These are phyloP conservation scores for Antheraea mylitta DNA, from an alignment of 1,140 invertebrate genomes.

Conservation along the genomic window DNA sequence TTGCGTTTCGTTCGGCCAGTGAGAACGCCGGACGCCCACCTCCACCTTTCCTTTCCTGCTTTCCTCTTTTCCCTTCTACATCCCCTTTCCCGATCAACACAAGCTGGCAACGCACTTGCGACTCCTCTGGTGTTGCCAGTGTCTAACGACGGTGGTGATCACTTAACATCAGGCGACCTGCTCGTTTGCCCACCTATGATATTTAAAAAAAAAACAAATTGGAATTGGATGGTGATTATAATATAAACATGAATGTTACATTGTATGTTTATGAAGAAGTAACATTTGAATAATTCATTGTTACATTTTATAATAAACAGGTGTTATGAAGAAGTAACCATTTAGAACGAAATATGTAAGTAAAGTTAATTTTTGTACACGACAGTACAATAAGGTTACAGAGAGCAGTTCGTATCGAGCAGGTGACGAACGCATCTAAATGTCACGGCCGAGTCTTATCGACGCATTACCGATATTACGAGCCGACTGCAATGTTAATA, in stretches of 20 bases:
- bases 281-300: not conserved
- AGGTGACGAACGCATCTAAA: constrained; percentile 7
- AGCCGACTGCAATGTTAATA: constrained; percentile 3
- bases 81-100: too few relatives aligned
- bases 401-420: not conserved
- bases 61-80: too few relatives aligned
- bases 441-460: constrained; percentile 12
- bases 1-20: too few relatives aligned
- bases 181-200: too few relatives aligned
- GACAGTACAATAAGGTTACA: constrained; percentile 8
- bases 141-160: too few relatives aligned
- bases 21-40: too few relatives aligned
- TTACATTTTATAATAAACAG: not conserved
- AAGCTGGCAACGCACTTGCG: too few relatives aligned
- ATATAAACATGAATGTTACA: not conserved
- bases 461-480: constrained; percentile 15
- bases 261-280: not conserved
- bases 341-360: not conserved
- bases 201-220: too few relatives aligned
- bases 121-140: too few relatives aligned
- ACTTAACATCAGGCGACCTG: too few relatives aligned
- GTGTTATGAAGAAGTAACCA: not conserved
- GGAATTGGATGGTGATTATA: not conserved
- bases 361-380: not conserved
- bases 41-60: too few relatives aligned